These are phyloP conservation scores for Drosophila aff. DNA, from an alignment of 1,140 invertebrate genomes.

Conservation along the genomic window DNA sequence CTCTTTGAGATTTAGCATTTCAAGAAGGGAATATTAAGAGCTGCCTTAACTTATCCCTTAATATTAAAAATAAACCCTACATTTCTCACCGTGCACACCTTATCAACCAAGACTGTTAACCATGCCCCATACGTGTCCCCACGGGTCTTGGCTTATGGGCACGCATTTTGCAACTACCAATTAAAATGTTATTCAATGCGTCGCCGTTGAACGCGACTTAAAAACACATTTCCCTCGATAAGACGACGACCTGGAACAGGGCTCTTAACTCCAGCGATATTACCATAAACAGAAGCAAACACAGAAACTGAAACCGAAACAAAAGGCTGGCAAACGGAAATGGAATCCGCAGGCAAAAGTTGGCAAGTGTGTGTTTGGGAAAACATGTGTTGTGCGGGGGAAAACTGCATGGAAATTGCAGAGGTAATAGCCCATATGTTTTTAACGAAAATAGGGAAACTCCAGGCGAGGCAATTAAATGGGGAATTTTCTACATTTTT, in stretches of 20 bases:
- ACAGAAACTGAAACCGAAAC: constrained; percentile 33
- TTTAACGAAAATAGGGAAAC: constrained; percentile 1
- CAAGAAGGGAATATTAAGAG: no score
- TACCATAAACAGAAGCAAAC: constrained; percentile 32
- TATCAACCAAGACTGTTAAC: constrained; percentile 46
- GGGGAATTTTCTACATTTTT: neutral
- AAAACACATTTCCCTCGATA: constrained; percentile 60
- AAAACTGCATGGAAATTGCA: constrained; percentile 5
- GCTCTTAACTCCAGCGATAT: constrained; percentile 29
- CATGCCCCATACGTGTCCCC: constrained; percentile 22
- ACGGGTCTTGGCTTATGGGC: constrained; percentile 58
- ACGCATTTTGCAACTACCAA: constrained; percentile 81
- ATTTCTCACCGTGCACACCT: constrained; percentile 16
- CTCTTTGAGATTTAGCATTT: no score
- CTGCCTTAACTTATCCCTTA: no score
- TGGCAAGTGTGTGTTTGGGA: constrained; percentile 3
- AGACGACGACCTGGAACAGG: constrained; percentile 33
- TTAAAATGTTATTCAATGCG: constrained; percentile 69
- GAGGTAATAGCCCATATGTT: constrained; percentile 18
- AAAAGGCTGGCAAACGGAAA: constrained; percentile 30
- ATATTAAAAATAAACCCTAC: neutral
- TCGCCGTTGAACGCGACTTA: constrained; percentile 53
- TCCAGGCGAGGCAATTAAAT: neutral
- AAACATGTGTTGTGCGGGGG: constrained; percentile 12
- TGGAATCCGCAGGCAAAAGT: constrained; percentile 18